These are phyloP conservation scores for Drosophila obscura DNA, from an alignment of 1,140 invertebrate genomes.

Conservation along the genomic window DNA sequence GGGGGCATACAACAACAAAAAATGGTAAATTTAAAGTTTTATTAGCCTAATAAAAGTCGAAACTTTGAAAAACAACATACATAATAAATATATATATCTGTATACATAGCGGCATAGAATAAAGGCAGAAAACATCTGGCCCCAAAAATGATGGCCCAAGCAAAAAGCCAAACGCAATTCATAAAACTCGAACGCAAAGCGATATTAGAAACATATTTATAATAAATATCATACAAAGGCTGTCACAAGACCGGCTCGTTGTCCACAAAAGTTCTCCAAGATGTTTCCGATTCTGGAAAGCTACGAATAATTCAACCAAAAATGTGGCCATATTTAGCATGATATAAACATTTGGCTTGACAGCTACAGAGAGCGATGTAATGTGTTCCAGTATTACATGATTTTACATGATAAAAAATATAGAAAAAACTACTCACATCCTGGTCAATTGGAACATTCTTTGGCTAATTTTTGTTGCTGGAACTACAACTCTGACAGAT, in stretches of 20 bases:
- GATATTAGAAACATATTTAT: conserved; percentile 46
- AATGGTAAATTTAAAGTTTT: conserved; percentile 44
- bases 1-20: background rate
- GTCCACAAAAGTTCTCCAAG: conserved; percentile 10
- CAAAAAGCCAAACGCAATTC: conserved; percentile 40
- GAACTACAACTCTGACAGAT: too few relatives aligned
- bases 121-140: conserved; percentile 28
- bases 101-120: conserved; percentile 21
- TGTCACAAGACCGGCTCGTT: conserved; percentile 34
- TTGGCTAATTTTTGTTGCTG: too few relatives aligned
- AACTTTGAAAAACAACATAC: conserved; percentile 22
- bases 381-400: too few relatives aligned
- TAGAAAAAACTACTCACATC: too few relatives aligned
- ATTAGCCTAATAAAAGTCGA: conserved; percentile 52
- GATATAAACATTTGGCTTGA: conserved; percentile 13
- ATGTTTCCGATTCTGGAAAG: conserved; percentile 3
- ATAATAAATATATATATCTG: conserved; percentile 29
- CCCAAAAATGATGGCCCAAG: conserved; percentile 1
- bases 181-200: conserved; percentile 50
- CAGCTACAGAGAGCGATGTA: background rate
- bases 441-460: too few relatives aligned
- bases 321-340: background rate
- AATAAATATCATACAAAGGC: conserved; percentile 25
- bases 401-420: too few relatives aligned
- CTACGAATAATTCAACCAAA: too few relatives aligned